phyloP scores from a whole-genome alignment of 1,140 invertebrate genomes.

The Panonychus citri region DNA sequence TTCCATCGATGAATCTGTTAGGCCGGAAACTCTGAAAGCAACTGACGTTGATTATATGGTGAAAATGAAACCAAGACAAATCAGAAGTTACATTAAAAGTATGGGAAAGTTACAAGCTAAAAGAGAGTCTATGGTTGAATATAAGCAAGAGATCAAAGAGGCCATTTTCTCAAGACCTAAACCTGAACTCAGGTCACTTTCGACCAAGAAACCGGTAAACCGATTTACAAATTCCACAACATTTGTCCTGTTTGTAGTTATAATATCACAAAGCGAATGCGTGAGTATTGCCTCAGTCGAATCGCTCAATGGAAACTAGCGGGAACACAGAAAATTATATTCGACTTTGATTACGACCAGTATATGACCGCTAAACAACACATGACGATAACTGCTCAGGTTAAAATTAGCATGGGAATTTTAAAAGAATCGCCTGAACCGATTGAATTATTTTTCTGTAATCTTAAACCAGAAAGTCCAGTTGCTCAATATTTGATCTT shows the following conservation, averaged over 20 bases:
- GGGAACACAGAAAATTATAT: not conserved
- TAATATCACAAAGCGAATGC: not conserved
- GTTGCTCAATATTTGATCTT: not conserved
- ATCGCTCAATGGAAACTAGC: not conserved
- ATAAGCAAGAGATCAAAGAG: not conserved
- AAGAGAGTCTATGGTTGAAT: not conserved
- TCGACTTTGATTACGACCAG: not conserved
- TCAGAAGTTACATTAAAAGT: not conserved
- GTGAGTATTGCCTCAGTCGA: not conserved
- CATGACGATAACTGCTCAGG: not conserved
- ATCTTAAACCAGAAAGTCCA: not conserved
- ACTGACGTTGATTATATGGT: not conserved
- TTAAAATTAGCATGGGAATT: not conserved
- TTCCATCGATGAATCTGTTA: not conserved
- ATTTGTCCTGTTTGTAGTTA: not conserved
- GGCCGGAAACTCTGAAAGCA: not conserved
- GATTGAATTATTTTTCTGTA: not conserved
- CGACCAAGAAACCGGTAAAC: not conserved
- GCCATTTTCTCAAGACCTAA: not conserved
- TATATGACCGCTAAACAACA: not conserved
- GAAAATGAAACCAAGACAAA: not conserved
- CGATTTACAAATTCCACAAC: not conserved
- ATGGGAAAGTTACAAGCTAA: not conserved
- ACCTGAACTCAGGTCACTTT: not conserved
- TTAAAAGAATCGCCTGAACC: not conserved